phyloP scores from a whole-genome alignment of 30 jellyfish, hydroid and myxozoan species.

The Aurelia sp. region DNA sequence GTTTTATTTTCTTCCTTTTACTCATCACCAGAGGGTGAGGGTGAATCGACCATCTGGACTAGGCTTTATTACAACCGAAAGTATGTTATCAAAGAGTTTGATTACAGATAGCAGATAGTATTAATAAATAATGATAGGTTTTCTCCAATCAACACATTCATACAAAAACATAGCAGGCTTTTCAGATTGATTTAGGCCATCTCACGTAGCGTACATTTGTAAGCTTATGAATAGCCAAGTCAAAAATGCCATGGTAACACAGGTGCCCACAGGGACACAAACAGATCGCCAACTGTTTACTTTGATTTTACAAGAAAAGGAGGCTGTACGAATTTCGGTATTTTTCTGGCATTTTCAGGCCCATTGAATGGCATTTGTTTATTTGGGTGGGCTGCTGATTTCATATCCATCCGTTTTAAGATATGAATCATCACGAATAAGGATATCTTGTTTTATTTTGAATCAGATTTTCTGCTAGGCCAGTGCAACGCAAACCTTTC shows the following conservation, averaged over 20 bases:
- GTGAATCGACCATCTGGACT: too few relatives aligned
- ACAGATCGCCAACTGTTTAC: slow-evolving; percentile 30
- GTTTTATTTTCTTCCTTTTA: too few relatives aligned
- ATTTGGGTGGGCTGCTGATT: neutral
- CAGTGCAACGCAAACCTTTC: slow-evolving; percentile 1
- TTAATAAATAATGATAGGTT: too few relatives aligned
- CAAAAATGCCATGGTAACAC: slow-evolving; percentile 27
- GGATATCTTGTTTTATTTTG: neutral
- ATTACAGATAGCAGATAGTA: too few relatives aligned
- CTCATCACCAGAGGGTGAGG: too few relatives aligned
- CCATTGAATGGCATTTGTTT: slow-evolving; percentile 18
- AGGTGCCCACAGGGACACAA: slow-evolving; percentile 38
- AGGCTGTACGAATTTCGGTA: slow-evolving; percentile 1
- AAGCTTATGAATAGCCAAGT: slow-evolving; percentile 19
- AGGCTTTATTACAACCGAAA: too few relatives aligned
- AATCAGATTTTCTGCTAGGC: neutral
- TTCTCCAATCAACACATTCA: neutral
- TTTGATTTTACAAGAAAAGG: slow-evolving; percentile 36
- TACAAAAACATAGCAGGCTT: slow-evolving; percentile 8
- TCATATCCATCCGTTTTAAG: too few relatives aligned
- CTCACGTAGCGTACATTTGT: slow-evolving; percentile 16
- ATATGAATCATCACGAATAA: neutral
- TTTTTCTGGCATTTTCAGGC: slow-evolving; percentile 20
- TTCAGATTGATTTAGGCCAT: slow-evolving; percentile 1
- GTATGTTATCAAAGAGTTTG: too few relatives aligned